Conservation (phyloP, 2,888 invertebrate species). For the Agrypnus murinus region DNA sequence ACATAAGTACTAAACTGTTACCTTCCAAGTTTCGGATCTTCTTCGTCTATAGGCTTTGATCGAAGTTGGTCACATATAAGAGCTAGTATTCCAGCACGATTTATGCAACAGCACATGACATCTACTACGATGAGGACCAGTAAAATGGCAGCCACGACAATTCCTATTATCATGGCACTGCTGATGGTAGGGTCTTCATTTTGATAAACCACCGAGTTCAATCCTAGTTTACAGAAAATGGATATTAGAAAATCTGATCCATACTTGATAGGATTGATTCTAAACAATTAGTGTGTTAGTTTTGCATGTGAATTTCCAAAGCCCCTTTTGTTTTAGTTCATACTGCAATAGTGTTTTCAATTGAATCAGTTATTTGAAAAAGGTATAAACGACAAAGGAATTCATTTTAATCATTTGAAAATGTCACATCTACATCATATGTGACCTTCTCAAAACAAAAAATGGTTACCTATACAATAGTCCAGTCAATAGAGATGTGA, state of each 20-base stretch:
- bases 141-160: constrained; percentile 88
- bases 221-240: constrained; percentile 57
- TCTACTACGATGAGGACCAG: constrained; percentile 89
- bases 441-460: too few relatives aligned
- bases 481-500: too few relatives aligned
- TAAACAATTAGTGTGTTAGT: constrained; percentile 49
- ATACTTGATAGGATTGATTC: background rate
- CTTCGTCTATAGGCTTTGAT: constrained; percentile 83
- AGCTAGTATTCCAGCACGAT: constrained; percentile 81
- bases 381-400: too few relatives aligned
- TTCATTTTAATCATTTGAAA: too few relatives aligned
- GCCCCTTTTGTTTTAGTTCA: constrained; percentile 31
- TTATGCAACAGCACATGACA: constrained; percentile 83
- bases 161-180: constrained; percentile 87
- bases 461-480: too few relatives aligned
- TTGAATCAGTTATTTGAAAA: too few relatives aligned
- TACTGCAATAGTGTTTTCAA: constrained; percentile 37
- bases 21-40: constrained; percentile 90
- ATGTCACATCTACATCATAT: too few relatives aligned
- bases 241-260: constrained; percentile 22
- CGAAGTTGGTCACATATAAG: constrained; percentile 77
- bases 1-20: constrained; percentile 65
- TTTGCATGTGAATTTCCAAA: constrained; percentile 49
- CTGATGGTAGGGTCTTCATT: constrained; percentile 75
- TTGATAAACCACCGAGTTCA: constrained; percentile 60